Percentiles rank a stretch among this genome's conserved stretches.
phyloP scores from a whole-genome alignment of 2,888 invertebrate species.

The Hedychridium roseum region DNA sequence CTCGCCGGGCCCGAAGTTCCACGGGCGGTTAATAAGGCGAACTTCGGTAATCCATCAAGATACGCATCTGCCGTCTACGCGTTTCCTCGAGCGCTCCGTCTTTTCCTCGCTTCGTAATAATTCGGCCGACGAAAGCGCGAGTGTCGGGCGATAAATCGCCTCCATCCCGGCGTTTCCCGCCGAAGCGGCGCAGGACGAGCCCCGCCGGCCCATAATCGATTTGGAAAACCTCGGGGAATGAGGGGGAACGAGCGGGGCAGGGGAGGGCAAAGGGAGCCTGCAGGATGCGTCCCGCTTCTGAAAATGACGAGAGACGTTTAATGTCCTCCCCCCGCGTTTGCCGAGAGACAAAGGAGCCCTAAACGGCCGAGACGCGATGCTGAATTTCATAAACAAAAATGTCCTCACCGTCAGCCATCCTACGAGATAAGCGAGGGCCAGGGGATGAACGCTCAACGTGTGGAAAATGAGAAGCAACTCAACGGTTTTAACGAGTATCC shows the following conservation, averaged over 20 bases:
- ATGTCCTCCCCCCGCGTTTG: slow-evolving; percentile 3
- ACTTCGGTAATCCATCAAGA: slow-evolving; percentile 30
- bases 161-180: slow-evolving; percentile 5
- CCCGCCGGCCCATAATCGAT: slow-evolving; percentile 14
- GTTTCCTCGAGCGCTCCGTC: slow-evolving; percentile 13
- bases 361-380: slow-evolving; percentile 5
- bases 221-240: too few species aligned
- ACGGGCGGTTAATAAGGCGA: slow-evolving; percentile 3
- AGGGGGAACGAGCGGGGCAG: too few species aligned
- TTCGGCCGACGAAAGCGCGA: too few species aligned
- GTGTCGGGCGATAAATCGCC: slow-evolving; percentile 20
- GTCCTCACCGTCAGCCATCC: too few species aligned
- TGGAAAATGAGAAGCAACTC: too few species aligned
- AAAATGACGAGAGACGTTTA: slow-evolving; percentile 15
- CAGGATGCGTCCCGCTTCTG: slow-evolving; percentile 4
- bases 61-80: slow-evolving; percentile 19
- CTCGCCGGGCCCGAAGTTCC: too few species aligned
- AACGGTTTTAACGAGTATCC: too few species aligned
- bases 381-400: slow-evolving; percentile 17
- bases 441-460: too few species aligned
- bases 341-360: background rate
- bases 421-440: too few species aligned
- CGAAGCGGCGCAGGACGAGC: background rate
- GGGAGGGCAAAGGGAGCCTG: too few species aligned
- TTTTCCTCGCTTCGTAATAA: too few species aligned